phyloP scores from a whole-genome alignment of 2,888 invertebrate genomes.

The Cryptus armator region DNA sequence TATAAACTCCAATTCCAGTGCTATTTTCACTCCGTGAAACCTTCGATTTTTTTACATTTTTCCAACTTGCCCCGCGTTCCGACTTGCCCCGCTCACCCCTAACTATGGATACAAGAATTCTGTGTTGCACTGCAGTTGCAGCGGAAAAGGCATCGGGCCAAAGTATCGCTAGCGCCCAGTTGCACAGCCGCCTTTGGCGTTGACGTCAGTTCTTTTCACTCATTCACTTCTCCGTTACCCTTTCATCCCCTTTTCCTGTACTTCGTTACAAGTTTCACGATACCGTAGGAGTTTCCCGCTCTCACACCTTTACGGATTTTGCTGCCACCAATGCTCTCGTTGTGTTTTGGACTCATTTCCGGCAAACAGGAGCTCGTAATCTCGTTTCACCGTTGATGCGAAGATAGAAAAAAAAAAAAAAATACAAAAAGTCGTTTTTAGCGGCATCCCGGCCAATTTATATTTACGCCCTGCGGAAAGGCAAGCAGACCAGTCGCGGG shows the following conservation, averaged over 20 bases:
- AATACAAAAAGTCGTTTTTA: slow-evolving; percentile 44
- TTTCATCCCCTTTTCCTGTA: slow-evolving; percentile 35
- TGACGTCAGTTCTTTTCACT: slow-evolving; percentile 65
- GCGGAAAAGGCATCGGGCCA: slow-evolving; percentile 64
- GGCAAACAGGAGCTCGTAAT: slow-evolving; percentile 44
- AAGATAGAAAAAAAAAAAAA: slow-evolving; percentile 55
- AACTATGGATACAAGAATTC: not conserved
- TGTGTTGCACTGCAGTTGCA: slow-evolving; percentile 52
- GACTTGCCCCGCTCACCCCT: too few species aligned
- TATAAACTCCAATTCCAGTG: too few species aligned
- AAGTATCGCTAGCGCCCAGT: slow-evolving; percentile 39
- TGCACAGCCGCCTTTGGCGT: slow-evolving; percentile 48
- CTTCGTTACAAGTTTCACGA: slow-evolving; percentile 64
- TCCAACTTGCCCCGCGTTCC: too few species aligned
- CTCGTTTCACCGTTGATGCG: slow-evolving; percentile 64
- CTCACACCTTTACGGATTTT: not conserved
- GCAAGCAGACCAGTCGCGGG: not conserved
- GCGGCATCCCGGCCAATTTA: slow-evolving; percentile 61
- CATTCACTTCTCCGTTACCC: not conserved
- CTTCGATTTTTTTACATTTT: too few species aligned
- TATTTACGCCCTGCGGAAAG: slow-evolving; percentile 42
- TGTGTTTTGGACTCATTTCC: not conserved
- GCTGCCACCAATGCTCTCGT: slow-evolving; percentile 2
- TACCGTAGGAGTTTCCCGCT: slow-evolving; percentile 43
- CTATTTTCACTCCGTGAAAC: too few species aligned